Base-by-base conservation (phyloP, 2,888 invertebrate species). In the Archaeoteleia sp. region DNA sequence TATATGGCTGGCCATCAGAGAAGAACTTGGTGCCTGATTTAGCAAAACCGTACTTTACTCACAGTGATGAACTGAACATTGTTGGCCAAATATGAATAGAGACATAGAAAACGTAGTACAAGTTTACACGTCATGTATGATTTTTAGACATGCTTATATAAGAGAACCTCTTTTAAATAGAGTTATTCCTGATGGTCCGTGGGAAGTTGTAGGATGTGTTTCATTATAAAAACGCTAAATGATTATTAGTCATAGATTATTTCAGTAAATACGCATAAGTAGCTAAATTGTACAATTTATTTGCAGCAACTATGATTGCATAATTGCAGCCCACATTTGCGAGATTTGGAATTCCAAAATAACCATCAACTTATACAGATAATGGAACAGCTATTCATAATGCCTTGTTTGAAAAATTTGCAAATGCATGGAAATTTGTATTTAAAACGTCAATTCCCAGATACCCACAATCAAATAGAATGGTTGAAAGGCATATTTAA, bases 401-500 rank as follows among this genome's bases (percentile, higher is more conserved):
- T 27, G 1, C 7, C 5, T 8, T 35, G 25, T 53, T 73, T 13
- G 48, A 27, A 53, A 20, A 53, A 30, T 74, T 72, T 37, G 61
- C 58, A 17, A 53, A 25, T 8, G 5, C 13, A 4, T 67, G 71
- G 70, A 34, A 66, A 10, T 61, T 74, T 49, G 29, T 49, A 34
- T 10, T 34, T 13, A 34, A 14, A 39, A 70, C 71, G 0, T 57
- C 72, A 2, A 67, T 62, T 40, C 71, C 67, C 7, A 63, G 48
- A 9, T 71, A 61, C 17, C 68, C 70, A 5, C 54, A 65, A 14
- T 73, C 70, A 1, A 69, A 71, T 32, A 71, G 69, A 1, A 66
- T 72, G 67, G 66, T 66, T 1, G 74, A 74, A 42, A 35, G 71
- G 29, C 61, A 71, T 17, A 70, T 78, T 4, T 66, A 45, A 10